phyloP scores from a whole-genome alignment of 2,888 invertebrate genomes.

The Pteria penguin region DNA sequence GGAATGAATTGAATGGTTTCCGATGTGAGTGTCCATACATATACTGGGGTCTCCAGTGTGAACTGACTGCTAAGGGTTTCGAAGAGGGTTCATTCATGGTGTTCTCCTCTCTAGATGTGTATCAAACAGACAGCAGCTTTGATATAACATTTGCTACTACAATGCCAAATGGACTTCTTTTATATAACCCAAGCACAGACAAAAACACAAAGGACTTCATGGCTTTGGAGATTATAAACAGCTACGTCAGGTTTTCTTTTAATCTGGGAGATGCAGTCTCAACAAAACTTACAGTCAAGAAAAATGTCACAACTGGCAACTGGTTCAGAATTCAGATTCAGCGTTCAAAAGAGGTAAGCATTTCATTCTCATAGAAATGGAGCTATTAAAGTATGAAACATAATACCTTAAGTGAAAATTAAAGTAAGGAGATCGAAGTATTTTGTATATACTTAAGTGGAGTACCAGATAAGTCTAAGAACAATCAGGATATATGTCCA shows the following conservation, averaged over 20 bases:
- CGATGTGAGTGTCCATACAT: slow-evolving; percentile 90
- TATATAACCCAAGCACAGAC: slow-evolving; percentile 93
- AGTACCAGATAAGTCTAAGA: no score
- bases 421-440: no score
- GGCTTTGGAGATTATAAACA: slow-evolving; percentile 91
- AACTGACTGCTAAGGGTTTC: slow-evolving; percentile 94
- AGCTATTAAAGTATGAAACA: no score
- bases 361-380: no score
- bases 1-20: slow-evolving; percentile 85
- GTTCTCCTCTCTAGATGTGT: slow-evolving; percentile 88
- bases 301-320: slow-evolving; percentile 89
- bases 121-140: slow-evolving; percentile 91
- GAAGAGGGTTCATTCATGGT: slow-evolving; percentile 93
- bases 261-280: slow-evolving; percentile 86
- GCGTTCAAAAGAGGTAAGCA: slow-evolving; percentile 68
- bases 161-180: slow-evolving; percentile 90
- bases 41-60: slow-evolving; percentile 92
- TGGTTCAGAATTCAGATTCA: slow-evolving; percentile 90
- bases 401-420: no score
- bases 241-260: slow-evolving; percentile 92
- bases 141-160: slow-evolving; percentile 93
- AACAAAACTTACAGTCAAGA: slow-evolving; percentile 86
- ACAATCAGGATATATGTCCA: no score
- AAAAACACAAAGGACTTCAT: slow-evolving; percentile 89
- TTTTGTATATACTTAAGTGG: no score